phyloP scores from a whole-genome alignment of 2,797 vertebrate genomes.

The Gymnodraco acuticeps region DNA sequence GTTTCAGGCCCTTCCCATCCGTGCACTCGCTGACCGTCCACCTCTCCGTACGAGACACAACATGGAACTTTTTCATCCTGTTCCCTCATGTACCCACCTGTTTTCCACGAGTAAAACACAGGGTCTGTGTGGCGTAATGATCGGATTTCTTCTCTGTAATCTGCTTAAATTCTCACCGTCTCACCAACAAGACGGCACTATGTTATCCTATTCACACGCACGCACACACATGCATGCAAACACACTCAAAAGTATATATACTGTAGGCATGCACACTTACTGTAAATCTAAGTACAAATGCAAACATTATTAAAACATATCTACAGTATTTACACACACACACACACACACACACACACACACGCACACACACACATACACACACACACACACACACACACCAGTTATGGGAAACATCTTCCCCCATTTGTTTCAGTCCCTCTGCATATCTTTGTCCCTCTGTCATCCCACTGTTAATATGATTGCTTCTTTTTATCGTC shows the following conservation, averaged over 20 bases:
- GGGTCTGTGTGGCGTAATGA: constrained; percentile 83
- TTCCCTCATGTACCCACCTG: constrained; percentile 80
- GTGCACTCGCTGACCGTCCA: constrained; percentile 78
- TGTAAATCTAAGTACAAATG: not conserved
- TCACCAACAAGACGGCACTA: constrained; percentile 62
- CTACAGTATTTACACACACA: constrained; percentile 1
- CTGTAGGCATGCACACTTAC: not conserved
- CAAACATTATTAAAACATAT: not conserved
- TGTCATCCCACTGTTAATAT: constrained; percentile 83
- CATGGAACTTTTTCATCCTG: constrained; percentile 78
- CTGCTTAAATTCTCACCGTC: constrained; percentile 79
- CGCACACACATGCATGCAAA: constrained; percentile 20
- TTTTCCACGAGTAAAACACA: constrained; percentile 82
- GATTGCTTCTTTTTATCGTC: constrained; percentile 79
- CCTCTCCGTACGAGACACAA: constrained; percentile 64
- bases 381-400: constrained; percentile 12
- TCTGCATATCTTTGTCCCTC: constrained; percentile 80
- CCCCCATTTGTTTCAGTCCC: constrained; percentile 63
- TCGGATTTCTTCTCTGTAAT: constrained; percentile 86
- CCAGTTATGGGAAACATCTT: constrained; percentile 65
- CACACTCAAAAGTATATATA: not conserved
- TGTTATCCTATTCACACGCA: constrained; percentile 51
- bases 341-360: not conserved
- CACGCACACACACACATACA: constrained; percentile 9
- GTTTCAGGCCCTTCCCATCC: constrained; percentile 61